Conservation (phyloP, 1,140 invertebrate species). For the Meloidogyne exigua region DNA sequence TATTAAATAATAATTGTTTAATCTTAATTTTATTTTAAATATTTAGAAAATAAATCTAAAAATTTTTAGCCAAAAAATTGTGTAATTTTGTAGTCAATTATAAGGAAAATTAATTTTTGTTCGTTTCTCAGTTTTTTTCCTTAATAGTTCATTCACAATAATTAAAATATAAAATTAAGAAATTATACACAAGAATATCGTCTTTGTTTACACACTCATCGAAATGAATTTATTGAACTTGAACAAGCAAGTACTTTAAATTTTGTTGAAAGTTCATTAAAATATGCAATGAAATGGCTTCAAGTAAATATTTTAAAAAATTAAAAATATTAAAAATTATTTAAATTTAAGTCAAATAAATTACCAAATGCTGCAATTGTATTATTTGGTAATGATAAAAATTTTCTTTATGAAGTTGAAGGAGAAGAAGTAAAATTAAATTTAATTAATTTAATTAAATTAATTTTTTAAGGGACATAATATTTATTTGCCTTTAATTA, state of each 20-base stretch:
- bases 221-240: neutral
- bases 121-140: no score
- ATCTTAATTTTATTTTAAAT: no score
- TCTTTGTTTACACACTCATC: neutral
- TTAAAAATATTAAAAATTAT: neutral
- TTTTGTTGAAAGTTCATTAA: neutral
- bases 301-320: neutral
- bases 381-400: neutral
- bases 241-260: neutral
- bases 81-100: no score
- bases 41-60: no score
- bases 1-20: no score
- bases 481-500: neutral
- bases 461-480: neutral
- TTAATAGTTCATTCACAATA: no score
- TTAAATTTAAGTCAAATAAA: neutral
- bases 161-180: no score
- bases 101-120: no score
- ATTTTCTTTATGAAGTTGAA: slow-evolving; percentile 2
- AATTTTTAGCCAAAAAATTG: no score
- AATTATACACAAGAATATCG: slow-evolving; percentile 2
- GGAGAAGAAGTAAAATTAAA: neutral
- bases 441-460: neutral
- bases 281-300: neutral
- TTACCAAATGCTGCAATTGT: neutral